Evolutionary conservation across 2,797 vertebrate genomes (phyloP), one percentile per base, ranked within the genome.

Genomic region (Florisuga fusca): DNA sequence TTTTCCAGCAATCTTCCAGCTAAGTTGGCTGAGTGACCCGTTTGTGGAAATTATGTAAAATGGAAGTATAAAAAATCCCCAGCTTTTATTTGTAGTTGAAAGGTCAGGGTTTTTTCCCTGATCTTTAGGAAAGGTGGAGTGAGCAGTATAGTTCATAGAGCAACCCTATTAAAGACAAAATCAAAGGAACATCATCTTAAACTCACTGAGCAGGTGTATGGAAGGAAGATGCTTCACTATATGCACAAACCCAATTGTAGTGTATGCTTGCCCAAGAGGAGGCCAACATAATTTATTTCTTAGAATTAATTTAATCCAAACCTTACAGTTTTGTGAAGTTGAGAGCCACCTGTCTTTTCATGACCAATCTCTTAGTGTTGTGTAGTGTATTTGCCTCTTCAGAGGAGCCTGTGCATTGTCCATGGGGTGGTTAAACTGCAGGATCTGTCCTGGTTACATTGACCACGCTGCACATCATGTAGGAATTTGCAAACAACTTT

Each of bases 391-490:
- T 83, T 31, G 17, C 55, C 12, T 79, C 57, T 12, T 50, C 31
- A 29, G 80, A 68, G 41, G n/a, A 68, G 38, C 22, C 22, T 43
- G 7, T 38, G 34, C 19, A 17, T 3, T 33, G 41, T 10, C 69
- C n/a, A 22, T 8, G 31, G 58, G 54, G 13, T 38, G 13, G 14
- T 38, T 26, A 33, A 85, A 46, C 20, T n/a, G 25, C 20, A 18
- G 20, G 9, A 45, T 43, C 25, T 21, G 21, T 48, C 8, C 46
- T 20, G 21, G 11, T 48, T 11, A 48, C 19, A 22, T 61, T 16
- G 57, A 51, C 38, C 25, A 25, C 23, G 1, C 13, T 46, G 50
- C 45, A 29, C 8, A 5, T 63, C 34, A 6, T 0, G 2, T 1
- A 31, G 59, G 26, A 26, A 43, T 80, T 67, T 5, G 26, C 68